A percentile compares a stretch with the other conserved stretches of the same genome.
Evolutionary conservation across 1,140 invertebrate genomes (phyloP).

Genomic region (Hypsibius dujardini): DNA sequence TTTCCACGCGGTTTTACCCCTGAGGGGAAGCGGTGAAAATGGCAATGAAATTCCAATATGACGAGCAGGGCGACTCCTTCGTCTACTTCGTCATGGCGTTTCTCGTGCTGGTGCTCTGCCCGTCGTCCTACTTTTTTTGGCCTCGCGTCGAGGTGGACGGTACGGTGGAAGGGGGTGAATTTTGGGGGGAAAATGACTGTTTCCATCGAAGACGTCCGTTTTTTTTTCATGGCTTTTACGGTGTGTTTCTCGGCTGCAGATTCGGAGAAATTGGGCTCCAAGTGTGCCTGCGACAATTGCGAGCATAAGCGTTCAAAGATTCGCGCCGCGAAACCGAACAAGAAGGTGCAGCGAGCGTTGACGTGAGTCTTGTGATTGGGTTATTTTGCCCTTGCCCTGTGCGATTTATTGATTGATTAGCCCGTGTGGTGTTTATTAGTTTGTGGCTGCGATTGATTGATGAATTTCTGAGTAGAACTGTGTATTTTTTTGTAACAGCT

Average conservation of each 20-base stretch:
- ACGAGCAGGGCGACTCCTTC: constrained; percentile 94
- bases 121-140: constrained; percentile 91
- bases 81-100: constrained; percentile 96
- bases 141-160: constrained; percentile 68
- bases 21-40: constrained; percentile 34
- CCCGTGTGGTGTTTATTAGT: too few species aligned
- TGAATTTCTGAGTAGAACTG: too few species aligned
- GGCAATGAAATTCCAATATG: constrained; percentile 93
- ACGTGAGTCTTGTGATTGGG: constrained; percentile 26
- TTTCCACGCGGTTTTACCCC: too few species aligned
- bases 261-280: constrained; percentile 23
- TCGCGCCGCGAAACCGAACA: constrained; percentile 64
- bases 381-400: too few species aligned
- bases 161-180: constrained; percentile 35
- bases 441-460: too few species aligned
- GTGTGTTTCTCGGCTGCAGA: constrained; percentile 26
- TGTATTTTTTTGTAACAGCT: too few species aligned
- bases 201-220: too few species aligned
- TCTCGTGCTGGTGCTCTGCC: constrained; percentile 75
- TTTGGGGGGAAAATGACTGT: not conserved
- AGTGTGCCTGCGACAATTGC: constrained; percentile 66
- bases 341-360: constrained; percentile 48
- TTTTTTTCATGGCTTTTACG: too few species aligned
- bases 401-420: too few species aligned
- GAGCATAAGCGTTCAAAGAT: constrained; percentile 60